Base-by-base conservation (phyloP, 2,888 invertebrate species). In the Brenthis ino region DNA sequence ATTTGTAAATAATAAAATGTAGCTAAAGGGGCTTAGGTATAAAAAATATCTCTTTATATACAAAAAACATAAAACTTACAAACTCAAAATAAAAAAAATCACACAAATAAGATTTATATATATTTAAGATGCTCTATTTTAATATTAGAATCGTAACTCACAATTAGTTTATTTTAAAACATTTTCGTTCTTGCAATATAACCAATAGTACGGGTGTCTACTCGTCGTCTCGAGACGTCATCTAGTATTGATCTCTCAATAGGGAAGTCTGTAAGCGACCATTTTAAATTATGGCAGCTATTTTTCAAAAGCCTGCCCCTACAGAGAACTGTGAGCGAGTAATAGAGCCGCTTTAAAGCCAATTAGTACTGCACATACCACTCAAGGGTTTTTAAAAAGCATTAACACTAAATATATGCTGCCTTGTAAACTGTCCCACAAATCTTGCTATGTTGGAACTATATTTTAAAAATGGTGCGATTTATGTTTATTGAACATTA, bases 221-320 rank as follows among this genome's bases (percentile, higher is more conserved):
- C 82, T 81, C 81, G 83, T 82, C 80, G 81, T 85, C 81, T 82
- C 72, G 80, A 75, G 79, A 37, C 87, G 86, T 90, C 91, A 88
- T 91, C 88, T 88, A 81, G 81, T 85, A 90, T 87, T 91, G 91
- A 92, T 92, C 89, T 91, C 91, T 92, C 91, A 91, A 91, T 91
- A 89, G 88, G 88, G 89, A 91, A 90, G 90, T 89, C 81, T 88
- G 85, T 90, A 88, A 91, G 88, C 89, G 89, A 90, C 88, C 86
- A 89, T 81, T 83, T 85, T 87, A 88, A 91, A 85, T 91, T 91
- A 91, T 92, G 82, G 86, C 85, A 74, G 86, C 78, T 77, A 89
- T 91, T 91, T 91, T 90, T 92, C 91, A 91, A 85, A 90, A 89
- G 88, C 87, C 70, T 73, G 81, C 81, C 78, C 77, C 51, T 63